Evolutionary conservation across 2,797 vertebrate genomes (phyloP).

Genomic region (Melanotaenia pygmaea): DNA sequence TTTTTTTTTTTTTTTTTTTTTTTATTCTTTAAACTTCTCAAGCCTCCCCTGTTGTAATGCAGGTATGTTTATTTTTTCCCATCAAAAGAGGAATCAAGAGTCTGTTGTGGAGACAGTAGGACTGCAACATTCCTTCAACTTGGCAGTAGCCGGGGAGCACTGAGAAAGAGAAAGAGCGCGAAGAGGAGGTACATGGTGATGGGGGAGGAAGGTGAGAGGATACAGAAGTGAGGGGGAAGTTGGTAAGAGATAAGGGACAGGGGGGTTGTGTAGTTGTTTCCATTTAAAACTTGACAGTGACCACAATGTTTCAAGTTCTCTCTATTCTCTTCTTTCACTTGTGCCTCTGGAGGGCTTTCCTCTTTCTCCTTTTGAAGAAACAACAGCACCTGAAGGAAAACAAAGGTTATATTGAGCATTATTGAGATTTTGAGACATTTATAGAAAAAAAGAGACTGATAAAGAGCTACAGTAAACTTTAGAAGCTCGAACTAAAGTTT

Average conservation of each 20-base stretch:
- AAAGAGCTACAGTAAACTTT: not conserved
- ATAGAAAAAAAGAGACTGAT: not conserved
- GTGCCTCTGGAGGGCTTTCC: slow-evolving; percentile 96
- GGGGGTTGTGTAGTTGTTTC: slow-evolving; percentile 80
- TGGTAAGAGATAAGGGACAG: slow-evolving; percentile 30
- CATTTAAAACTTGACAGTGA: slow-evolving; percentile 86
- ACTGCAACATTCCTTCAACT: slow-evolving; percentile 78
- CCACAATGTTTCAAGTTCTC: slow-evolving; percentile 86
- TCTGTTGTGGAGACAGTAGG: slow-evolving; percentile 78
- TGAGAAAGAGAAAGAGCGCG: slow-evolving; percentile 50
- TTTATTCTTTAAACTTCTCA: slow-evolving; percentile 56
- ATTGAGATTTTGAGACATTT: not conserved
- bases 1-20: slow-evolving; percentile 69
- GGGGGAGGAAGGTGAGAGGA: slow-evolving; percentile 34
- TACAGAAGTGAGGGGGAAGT: slow-evolving; percentile 38
- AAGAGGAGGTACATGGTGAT: slow-evolving; percentile 45
- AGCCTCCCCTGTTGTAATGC: slow-evolving; percentile 70
- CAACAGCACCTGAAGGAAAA: slow-evolving; percentile 92
- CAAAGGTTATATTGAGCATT: not conserved
- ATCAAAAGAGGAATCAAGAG: slow-evolving; percentile 77
- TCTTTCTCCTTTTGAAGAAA: slow-evolving; percentile 98
- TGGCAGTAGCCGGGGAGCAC: slow-evolving; percentile 69
- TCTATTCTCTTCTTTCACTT: slow-evolving; percentile 86
- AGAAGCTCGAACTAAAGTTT: too few species aligned
- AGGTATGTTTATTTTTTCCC: slow-evolving; percentile 66